phyloP scores from a whole-genome alignment of 2,888 invertebrate genomes.

The Euplexia lucipara region DNA sequence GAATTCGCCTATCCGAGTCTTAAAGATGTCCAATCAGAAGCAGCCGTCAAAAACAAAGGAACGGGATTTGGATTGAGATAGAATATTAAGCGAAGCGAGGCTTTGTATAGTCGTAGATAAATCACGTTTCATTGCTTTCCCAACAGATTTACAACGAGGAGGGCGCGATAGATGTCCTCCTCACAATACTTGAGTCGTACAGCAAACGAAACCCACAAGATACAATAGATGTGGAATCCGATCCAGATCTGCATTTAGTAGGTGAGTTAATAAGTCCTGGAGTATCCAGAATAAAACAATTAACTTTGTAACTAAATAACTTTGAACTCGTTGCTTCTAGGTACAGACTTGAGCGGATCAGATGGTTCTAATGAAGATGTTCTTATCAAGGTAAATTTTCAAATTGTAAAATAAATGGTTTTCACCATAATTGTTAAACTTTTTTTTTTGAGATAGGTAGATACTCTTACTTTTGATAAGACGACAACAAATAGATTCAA shows the following conservation, averaged over 20 bases:
- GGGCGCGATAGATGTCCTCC: constrained; percentile 85
- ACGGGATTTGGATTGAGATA: too few relatives aligned
- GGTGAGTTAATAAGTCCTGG: constrained; percentile 67
- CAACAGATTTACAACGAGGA: constrained; percentile 86
- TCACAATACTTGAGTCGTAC: constrained; percentile 89
- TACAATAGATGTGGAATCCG: constrained; percentile 71
- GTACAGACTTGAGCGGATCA: constrained; percentile 87
- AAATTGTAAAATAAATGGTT: too few relatives aligned
- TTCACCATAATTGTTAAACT: too few relatives aligned
- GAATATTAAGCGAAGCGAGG: too few relatives aligned
- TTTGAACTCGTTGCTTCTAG: constrained; percentile 68
- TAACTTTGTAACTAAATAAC: neutral
- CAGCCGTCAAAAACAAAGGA: too few relatives aligned
- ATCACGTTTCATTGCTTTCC: neutral
- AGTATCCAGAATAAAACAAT: neutral
- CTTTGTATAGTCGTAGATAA: too few relatives aligned
- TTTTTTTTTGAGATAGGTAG: too few relatives aligned
- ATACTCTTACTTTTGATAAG: too few relatives aligned
- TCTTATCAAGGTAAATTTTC: constrained; percentile 93
- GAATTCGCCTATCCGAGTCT: too few relatives aligned
- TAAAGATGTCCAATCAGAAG: too few relatives aligned
- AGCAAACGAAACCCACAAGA: constrained; percentile 82
- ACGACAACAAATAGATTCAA: too few relatives aligned
- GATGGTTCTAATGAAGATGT: constrained; percentile 92
- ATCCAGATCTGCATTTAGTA: constrained; percentile 83